Conservation (phyloP, 1,140 invertebrate species). For the Euschistus heros region DNA sequence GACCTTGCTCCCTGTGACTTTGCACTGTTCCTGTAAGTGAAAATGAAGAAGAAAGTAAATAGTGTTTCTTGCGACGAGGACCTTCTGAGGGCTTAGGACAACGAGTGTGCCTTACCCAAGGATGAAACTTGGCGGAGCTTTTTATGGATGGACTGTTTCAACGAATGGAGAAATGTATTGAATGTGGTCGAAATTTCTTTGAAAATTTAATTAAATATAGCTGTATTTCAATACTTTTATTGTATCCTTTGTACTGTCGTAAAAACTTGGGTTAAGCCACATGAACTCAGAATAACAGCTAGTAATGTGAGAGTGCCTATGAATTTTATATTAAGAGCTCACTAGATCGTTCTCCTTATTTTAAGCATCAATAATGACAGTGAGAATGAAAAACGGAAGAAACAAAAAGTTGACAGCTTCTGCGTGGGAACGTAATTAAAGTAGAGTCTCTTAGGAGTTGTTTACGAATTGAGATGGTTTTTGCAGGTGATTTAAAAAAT, state of each 20-base stretch:
- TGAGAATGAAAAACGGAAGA: too few relatives aligned
- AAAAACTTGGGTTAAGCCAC: neutral
- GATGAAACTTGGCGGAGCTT: conserved; percentile 2
- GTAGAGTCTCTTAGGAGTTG: too few relatives aligned
- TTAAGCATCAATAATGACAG: too few relatives aligned
- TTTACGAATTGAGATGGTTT: too few relatives aligned
- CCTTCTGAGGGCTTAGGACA: conserved; percentile 5
- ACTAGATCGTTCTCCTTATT: too few relatives aligned
- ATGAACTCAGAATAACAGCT: neutral
- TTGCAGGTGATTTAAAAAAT: too few relatives aligned
- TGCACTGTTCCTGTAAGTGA: neutral
- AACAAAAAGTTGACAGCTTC: too few relatives aligned
- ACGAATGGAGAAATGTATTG: too few relatives aligned
- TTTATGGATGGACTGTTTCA: too few relatives aligned
- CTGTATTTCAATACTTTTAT: neutral
- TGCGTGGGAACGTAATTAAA: too few relatives aligned
- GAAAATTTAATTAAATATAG: neutral
- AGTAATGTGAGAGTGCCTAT: too few relatives aligned
- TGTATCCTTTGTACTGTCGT: neutral
- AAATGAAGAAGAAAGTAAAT: neutral
- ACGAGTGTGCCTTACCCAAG: neutral
- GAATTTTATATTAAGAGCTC: too few relatives aligned
- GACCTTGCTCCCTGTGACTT: conserved; percentile 3
- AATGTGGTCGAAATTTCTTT: conserved; percentile 1
- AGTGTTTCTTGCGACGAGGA: neutral